Evolutionary conservation across 1,140 invertebrate species (phyloP).

Genomic region (Euura saliciscinereae): DNA sequence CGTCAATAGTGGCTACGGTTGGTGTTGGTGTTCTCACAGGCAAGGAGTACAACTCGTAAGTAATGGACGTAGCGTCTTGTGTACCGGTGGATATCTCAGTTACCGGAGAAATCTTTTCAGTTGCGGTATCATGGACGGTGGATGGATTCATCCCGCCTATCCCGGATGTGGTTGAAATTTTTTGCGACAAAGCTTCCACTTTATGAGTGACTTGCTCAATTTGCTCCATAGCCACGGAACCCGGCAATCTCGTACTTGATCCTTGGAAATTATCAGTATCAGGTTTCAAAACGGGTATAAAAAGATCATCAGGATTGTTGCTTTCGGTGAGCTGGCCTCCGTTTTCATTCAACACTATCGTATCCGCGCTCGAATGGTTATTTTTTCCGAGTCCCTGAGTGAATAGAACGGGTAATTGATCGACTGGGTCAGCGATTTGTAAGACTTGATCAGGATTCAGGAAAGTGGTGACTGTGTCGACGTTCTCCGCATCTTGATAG

Average conservation of each 20-base stretch:
- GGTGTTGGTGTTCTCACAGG: constrained; percentile 12
- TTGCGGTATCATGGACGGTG: not conserved
- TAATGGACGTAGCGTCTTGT: not conserved
- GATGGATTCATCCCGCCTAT: not conserved
- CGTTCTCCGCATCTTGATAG: constrained; percentile 42
- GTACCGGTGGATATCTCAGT: not conserved
- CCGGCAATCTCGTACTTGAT: not conserved
- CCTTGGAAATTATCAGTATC: constrained; percentile 9
- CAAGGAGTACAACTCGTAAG: constrained; percentile 13
- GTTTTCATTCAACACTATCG: constrained; percentile 68
- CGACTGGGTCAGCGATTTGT: constrained; percentile 55
- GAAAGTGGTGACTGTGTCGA: constrained; percentile 60
- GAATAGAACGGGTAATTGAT: constrained; percentile 49
- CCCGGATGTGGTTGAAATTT: not conserved
- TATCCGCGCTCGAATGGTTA: constrained; percentile 67
- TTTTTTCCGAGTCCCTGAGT: constrained; percentile 44
- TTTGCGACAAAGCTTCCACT: constrained; percentile 2
- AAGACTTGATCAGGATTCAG: constrained; percentile 51
- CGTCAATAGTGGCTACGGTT: constrained; percentile 21
- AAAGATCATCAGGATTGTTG: constrained; percentile 66
- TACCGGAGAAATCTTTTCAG: not conserved
- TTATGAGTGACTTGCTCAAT: not conserved
- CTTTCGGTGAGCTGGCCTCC: constrained; percentile 63
- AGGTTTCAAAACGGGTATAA: constrained; percentile 34
- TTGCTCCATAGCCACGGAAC: not conserved